Evolutionary conservation across 2,888 invertebrate genomes (phyloP).

Genomic region (Cataglyphis cursor): DNA sequence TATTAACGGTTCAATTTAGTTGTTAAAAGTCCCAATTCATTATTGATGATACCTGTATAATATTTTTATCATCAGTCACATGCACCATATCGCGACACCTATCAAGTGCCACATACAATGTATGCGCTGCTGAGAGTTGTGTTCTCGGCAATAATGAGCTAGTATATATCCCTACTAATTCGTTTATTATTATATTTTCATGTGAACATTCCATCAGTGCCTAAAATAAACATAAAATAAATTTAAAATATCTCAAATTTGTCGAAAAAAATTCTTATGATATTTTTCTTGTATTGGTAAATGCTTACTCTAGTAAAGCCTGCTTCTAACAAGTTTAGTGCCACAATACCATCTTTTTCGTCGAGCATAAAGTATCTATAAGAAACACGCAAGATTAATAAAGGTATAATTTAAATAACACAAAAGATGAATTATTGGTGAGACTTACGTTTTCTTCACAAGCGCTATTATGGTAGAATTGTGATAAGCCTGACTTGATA

Average conservation of each 20-base stretch:
- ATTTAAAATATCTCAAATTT: background rate
- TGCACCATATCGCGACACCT: slow-evolving; percentile 95
- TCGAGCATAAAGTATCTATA: slow-evolving; percentile 90
- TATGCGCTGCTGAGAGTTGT: slow-evolving; percentile 93
- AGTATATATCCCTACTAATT: slow-evolving; percentile 93
- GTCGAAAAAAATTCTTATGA: background rate
- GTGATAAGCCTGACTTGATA: slow-evolving; percentile 92
- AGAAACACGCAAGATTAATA: slow-evolving; percentile 83
- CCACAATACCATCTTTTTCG: slow-evolving; percentile 93
- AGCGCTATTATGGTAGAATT: slow-evolving; percentile 94
- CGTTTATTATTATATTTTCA: slow-evolving; percentile 88
- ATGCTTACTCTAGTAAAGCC: slow-evolving; percentile 95
- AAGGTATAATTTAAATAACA: background rate
- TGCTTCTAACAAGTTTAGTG: slow-evolving; percentile 92
- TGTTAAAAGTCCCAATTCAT: slow-evolving; percentile 33
- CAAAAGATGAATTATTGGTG: background rate
- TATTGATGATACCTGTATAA: slow-evolving; percentile 89
- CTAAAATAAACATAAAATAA: slow-evolving; percentile 81
- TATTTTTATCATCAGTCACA: slow-evolving; percentile 94
- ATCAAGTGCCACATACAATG: slow-evolving; percentile 95
- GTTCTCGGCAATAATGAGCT: slow-evolving; percentile 92
- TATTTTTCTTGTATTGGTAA: background rate
- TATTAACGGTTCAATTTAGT: background rate
- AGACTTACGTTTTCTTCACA: slow-evolving; percentile 94
- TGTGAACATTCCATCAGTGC: slow-evolving; percentile 88